A percentile compares a stretch with the other conserved stretches of the same genome.
These are phyloP conservation scores for Keiferia lycopersicella DNA, from an alignment of 2,888 invertebrate species.

Conservation along the genomic window DNA sequence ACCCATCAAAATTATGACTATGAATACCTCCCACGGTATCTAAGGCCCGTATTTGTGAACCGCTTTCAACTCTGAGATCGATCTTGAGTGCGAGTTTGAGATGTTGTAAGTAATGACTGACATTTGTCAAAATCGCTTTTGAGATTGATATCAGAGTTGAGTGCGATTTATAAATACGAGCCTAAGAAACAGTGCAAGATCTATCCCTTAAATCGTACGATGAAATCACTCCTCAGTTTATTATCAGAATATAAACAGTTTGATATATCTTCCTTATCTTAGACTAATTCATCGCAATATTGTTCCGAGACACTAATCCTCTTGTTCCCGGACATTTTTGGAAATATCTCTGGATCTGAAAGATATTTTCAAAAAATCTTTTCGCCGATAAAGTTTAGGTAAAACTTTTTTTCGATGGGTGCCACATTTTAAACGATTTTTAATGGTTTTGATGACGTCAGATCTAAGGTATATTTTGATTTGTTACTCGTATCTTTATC, in stretches of 20 bases:
- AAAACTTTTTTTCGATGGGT: background rate
- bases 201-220: constrained; percentile 7
- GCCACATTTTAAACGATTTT: background rate
- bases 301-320: constrained; percentile 20
- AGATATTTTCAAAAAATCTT: background rate
- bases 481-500: background rate
- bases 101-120: no score
- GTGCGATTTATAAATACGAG: no score
- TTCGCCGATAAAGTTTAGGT: constrained; percentile 6
- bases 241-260: constrained; percentile 3
- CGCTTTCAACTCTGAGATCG: no score
- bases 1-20: no score
- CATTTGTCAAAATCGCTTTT: no score
- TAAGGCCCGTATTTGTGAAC: no score
- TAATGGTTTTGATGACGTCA: constrained; percentile 4
- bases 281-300: background rate
- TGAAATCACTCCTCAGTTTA: background rate
- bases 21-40: no score
- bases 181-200: background rate
- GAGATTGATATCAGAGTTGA: no score
- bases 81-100: no score
- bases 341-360: constrained; percentile 9
- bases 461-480: background rate
- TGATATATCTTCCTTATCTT: background rate
- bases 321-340: constrained; percentile 28